Evolutionary conservation across 2,113 vertebrate species (phyloP), one percentile per base, ranked within the genome.

Genomic region (Calonectris borealis): DNA sequence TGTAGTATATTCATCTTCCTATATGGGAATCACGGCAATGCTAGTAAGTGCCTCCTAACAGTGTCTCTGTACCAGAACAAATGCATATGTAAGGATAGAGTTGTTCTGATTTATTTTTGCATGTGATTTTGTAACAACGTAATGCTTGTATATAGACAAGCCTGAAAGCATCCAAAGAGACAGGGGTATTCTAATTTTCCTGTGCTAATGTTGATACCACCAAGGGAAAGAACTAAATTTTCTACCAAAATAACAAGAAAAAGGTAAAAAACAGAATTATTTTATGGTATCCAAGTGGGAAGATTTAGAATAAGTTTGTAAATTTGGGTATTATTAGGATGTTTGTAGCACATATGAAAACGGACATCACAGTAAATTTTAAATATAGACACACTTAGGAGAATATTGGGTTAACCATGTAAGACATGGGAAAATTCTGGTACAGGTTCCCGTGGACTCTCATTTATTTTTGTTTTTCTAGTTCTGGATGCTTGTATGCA

Each of bases 1-100:
- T 46, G 20, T 32, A 21, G 42, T 57, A 7, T 76, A 54, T 92
- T 84, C 24, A 38, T 49, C 27, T 82, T 92, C 7, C 31, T 79
- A 7, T 57, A 13, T 78, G 38, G 29, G 8, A 77, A 70, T 66
- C 34, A 7, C 0, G 0, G 9, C 29, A 80, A 10, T 10, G 11
- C 31, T 71, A 85, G 25, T 48, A 57, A 79, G 32, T 69, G 31
- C 21, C 18, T 54, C 29, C 17, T 55, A 25, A 15, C 26, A 80
- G 15, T 62, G 20, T 29, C 31, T 79, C n/a, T 13, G 38, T 76
- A n/a, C 13, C 18, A 34, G 13, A 57, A 40, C 38, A 44, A 92
- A 73, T 22, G 49, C 1, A 0, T 51, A 4, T 38, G 3, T 55
- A 44, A 73, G 5, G 48, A 48, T 31, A 13, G 46, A 62, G 6